phyloP scores from a whole-genome alignment of 2,113 vertebrate species.

The Salvator merianae region DNA sequence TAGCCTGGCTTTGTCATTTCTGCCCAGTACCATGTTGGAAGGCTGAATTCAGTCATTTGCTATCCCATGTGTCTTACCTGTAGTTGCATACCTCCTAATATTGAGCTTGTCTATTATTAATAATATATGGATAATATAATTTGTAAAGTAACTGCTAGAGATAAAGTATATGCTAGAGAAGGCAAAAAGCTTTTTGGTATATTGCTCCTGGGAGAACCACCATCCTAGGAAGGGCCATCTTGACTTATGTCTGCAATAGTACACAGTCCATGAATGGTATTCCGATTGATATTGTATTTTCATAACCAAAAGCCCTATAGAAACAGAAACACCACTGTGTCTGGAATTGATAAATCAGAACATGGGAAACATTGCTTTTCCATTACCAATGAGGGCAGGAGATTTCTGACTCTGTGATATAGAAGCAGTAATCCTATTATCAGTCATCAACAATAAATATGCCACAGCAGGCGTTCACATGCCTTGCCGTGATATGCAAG shows the following conservation, averaged over 20 bases:
- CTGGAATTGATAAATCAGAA: conserved; percentile 46
- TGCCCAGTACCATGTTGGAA: too few relatives aligned
- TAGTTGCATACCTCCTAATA: neutral
- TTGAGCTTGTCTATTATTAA: neutral
- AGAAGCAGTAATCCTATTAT: conserved; percentile 60
- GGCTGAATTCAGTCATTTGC: too few relatives aligned
- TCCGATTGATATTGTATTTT: conserved; percentile 50
- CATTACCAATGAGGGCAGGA: conserved; percentile 48
- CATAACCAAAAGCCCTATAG: conserved; percentile 16
- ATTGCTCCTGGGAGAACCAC: conserved; percentile 52
- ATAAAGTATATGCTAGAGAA: neutral
- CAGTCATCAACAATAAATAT: conserved; percentile 60
- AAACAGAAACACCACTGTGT: conserved; percentile 57
- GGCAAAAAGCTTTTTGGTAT: conserved; percentile 29
- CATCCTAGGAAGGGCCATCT: conserved; percentile 35
- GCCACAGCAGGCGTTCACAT: conserved; percentile 47
- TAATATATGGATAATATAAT: neutral
- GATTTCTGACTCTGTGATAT: conserved; percentile 43
- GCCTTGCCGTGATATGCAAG: conserved; percentile 49
- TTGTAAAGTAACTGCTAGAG: neutral
- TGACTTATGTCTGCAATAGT: conserved; percentile 64
- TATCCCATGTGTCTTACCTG: neutral
- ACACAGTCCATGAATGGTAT: conserved; percentile 36
- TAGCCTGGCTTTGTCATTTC: too few relatives aligned
- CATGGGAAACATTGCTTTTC: conserved; percentile 46